Conservation (phyloP, 2,113 vertebrate genomes). For the Charadrius vociferus region DNA sequence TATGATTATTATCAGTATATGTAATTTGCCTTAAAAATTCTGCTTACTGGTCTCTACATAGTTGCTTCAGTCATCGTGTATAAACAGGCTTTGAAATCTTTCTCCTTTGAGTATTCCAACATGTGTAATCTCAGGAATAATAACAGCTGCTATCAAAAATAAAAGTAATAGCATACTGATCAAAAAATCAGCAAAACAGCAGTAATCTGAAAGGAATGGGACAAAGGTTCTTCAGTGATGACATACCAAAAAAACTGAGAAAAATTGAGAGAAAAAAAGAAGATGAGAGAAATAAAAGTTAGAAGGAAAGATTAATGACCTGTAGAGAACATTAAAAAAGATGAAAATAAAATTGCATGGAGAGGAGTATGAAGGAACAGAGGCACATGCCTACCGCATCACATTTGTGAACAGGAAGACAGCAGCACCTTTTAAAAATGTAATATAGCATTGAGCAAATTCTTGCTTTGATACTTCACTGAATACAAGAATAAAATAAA, state of each 20-base stretch:
- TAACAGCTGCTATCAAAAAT: neutral
- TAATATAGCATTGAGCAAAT: neutral
- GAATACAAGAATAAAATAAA: neutral
- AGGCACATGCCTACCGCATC: neutral
- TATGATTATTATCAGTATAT: neutral
- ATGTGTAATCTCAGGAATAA: neutral
- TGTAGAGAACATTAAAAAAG: neutral
- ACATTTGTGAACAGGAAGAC: neutral
- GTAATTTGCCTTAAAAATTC: neutral
- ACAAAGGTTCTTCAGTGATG: neutral
- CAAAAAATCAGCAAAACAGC: neutral
- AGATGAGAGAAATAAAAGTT: neutral
- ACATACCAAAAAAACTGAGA: neutral
- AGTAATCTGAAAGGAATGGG: neutral
- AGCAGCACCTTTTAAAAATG: neutral
- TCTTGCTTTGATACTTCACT: neutral
- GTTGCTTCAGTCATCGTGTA: neutral
- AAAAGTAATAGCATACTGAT: neutral
- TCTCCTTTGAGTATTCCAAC: neutral
- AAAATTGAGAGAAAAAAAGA: neutral
- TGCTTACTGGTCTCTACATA: neutral
- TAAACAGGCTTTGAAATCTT: neutral
- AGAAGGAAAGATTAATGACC: neutral
- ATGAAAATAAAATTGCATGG: neutral
- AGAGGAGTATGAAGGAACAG: neutral